A percentile compares a stretch with the other conserved stretches of the same genome.
These are phyloP conservation scores for Pseudobourletiella spinata DNA, from an alignment of 1,140 invertebrate species.

Conservation along the genomic window DNA sequence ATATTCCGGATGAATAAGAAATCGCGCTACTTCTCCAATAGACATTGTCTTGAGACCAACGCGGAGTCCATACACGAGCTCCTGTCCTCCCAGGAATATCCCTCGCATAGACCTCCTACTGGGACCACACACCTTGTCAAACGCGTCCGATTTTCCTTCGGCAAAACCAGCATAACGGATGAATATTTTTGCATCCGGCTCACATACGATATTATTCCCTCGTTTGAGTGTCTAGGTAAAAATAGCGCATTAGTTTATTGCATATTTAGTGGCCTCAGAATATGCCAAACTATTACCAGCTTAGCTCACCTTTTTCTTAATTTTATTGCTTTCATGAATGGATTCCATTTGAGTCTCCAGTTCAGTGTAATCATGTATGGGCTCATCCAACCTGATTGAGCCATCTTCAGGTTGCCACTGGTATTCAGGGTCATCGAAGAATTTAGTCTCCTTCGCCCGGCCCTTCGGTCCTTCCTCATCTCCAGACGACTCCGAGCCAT, in stretches of 20 bases:
- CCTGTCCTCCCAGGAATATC: neutral
- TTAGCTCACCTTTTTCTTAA: neutral
- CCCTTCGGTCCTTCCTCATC: neutral
- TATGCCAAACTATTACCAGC: neutral
- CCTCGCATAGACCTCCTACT: neutral
- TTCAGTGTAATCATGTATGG: neutral
- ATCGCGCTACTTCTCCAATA: slow-evolving; percentile 6
- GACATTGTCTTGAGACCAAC: slow-evolving; percentile 1
- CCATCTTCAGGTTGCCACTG: neutral
- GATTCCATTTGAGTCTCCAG: neutral
- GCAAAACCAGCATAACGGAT: slow-evolving; percentile 11
- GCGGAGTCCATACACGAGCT: neutral
- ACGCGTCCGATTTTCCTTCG: neutral
- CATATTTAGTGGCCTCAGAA: neutral
- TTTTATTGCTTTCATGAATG: neutral
- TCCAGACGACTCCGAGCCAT: neutral
- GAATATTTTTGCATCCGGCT: neutral
- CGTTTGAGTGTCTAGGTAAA: neutral
- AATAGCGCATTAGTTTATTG: no score
- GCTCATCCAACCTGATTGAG: neutral
- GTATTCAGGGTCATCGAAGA: neutral
- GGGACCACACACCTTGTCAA: neutral
- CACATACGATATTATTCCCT: neutral
- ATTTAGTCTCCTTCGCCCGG: neutral
- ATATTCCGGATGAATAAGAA: slow-evolving; percentile 2